phyloP scores from a whole-genome alignment of 2,888 invertebrate species.

The Aromia moschata region DNA sequence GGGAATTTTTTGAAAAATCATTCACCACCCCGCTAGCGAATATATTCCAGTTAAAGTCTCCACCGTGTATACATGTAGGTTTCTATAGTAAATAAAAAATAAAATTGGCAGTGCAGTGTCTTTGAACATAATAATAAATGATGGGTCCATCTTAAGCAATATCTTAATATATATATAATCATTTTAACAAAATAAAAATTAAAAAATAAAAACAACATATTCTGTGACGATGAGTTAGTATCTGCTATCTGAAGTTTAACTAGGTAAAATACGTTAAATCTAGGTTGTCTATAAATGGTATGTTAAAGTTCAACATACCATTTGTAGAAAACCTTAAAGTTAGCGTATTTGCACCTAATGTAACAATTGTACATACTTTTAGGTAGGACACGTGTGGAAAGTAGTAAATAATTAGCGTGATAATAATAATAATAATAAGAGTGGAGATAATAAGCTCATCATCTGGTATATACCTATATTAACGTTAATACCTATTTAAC shows the following conservation, averaged over 20 bases:
- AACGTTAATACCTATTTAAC: not conserved
- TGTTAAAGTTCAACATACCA: too few relatives aligned
- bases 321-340: not conserved
- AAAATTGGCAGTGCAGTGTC: not conserved
- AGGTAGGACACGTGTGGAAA: too few relatives aligned
- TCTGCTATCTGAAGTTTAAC: not conserved
- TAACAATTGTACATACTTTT: too few relatives aligned
- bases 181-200: not conserved
- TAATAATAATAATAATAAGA: not conserved
- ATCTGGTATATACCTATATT: not conserved
- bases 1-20: too few relatives aligned
- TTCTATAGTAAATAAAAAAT: not conserved
- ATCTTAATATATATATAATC: not conserved
- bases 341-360: not conserved
- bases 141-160: not conserved
- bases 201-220: too few relatives aligned
- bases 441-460: not conserved
- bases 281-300: too few relatives aligned
- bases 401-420: too few relatives aligned
- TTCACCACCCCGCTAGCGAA: too few relatives aligned
- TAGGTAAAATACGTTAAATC: too few relatives aligned
- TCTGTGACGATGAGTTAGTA: not conserved
- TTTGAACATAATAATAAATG: not conserved
- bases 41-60: too few relatives aligned
- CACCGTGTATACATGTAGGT: too few relatives aligned